A percentile compares a stretch with the other conserved stretches of the same genome.
Conservation (phyloP, 2,113 vertebrate species). For the Oreotragus oreotragus region DNA sequence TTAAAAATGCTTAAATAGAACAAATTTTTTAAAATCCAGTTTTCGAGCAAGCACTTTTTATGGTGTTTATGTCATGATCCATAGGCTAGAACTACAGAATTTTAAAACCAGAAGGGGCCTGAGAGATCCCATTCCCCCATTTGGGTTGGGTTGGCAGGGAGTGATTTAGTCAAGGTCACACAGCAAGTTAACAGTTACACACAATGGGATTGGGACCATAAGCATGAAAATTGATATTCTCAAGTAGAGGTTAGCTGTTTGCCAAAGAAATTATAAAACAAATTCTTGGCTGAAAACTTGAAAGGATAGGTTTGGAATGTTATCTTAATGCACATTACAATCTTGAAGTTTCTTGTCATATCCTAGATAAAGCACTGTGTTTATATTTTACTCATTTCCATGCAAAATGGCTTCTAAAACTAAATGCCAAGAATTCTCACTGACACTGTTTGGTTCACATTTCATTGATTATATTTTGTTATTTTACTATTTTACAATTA, state of each 20-base stretch:
- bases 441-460: neutral
- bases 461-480: constrained; percentile 57
- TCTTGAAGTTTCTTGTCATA: constrained; percentile 79
- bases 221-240: constrained; percentile 49
- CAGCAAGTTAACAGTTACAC: neutral
- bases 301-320: constrained; percentile 87
- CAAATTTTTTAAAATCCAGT: neutral
- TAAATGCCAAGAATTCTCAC: constrained; percentile 60
- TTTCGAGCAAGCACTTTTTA: neutral
- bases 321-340: constrained; percentile 81
- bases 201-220: neutral
- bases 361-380: constrained; percentile 81
- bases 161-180: neutral
- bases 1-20: neutral
- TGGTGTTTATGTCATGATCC: neutral
- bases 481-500: constrained; percentile 30
- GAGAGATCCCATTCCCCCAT: neutral
- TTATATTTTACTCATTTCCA: constrained; percentile 77
- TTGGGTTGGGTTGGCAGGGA: neutral
- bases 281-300: constrained; percentile 83
- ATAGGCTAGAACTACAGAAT: neutral
- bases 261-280: constrained; percentile 83
- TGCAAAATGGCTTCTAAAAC: constrained; percentile 62
- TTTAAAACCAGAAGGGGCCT: neutral
- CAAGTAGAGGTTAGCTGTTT: constrained; percentile 67